Evolutionary conservation across 2,888 invertebrate genomes (phyloP), one percentile per base, ranked within the genome.

Genomic region (Amblyjoppa proteus): DNA sequence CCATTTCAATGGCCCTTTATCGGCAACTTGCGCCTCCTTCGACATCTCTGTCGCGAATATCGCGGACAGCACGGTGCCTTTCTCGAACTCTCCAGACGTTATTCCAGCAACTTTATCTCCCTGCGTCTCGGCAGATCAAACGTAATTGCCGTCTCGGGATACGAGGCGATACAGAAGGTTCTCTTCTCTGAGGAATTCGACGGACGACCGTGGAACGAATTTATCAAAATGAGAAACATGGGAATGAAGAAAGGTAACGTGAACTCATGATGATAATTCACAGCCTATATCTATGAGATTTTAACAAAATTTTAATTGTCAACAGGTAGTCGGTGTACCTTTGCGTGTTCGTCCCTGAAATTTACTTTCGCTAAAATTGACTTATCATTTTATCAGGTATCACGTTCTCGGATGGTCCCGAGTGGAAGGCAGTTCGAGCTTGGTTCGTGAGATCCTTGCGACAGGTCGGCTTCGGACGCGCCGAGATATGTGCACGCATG

Each of bases 181-280:
- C 94, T 96, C 69, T 92, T 94, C 0, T 92, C 94, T 13, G 96
- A 96, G 77, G 96, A 95, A 31, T 97, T 95, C 88, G 95, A 96
- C 83, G 96, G 96, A 0, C 93, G 97, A 31, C 97, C 97, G 0
- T 95, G 96, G 90, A 96, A 95, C 84, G 96, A 96, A 89, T 97
- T 97, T 88, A 93, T 96, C 25, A 94, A 95, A 45, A 91, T 97
- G 16, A 94, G 97, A 38, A 96, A 96, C 20, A 95, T 97, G 95
- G 96, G 96, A 34, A 95, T 95, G 0, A 94, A 94, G 87, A 95
- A 94, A 94, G 96, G 96, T 95, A 73, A 69, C 2, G n/a, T 58
- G 3, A 28, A 25, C 25, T 45, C 13, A 31, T 51, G 38, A 56
- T 25, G 11, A 38, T 9, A 7, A 7, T 25, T 28, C n/a, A 13